Evolutionary conservation across 1,140 invertebrate species (phyloP), one percentile per base, ranked within the genome.

Genomic region (Apolygus lucorum): DNA sequence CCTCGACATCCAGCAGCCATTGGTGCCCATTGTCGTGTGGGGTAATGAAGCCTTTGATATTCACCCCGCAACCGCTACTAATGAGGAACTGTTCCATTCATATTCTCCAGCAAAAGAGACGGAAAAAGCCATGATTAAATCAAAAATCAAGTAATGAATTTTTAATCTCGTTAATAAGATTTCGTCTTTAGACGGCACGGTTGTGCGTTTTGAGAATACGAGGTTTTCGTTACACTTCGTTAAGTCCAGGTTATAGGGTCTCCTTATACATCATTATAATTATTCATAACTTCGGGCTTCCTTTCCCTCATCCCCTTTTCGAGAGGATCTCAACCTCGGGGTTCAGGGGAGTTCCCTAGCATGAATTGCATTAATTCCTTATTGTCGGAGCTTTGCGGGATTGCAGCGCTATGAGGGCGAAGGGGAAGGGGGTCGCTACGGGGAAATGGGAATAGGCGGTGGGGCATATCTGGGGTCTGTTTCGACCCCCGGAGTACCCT

Each of bases 361-460:
- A 59, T 17, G 54, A 59, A 59, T 59, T 59, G 54, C 54, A 59
- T 59, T 59, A 59, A 59, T 59, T 59, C 54, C 54, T 59, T 59
- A 59, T 59, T 59, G 54, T 59, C 8, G 54, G 54, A 59, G 54
- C 54, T 24, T 59, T 42, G 34, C 34, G 34, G 34, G 34, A 42
- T 42, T 42, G 34, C 54, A 59, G 54, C n/a, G n/a, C n/a, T n/a
- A 59, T 13, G 22, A 59, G 4, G 8, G 54, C 22, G 54, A 4
- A 59, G 22, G 11, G 22, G 54, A 21, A 22, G 54, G 22, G 22
- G 22, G 22, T 11, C 2, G 54, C 54, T 59, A 24, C 22, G 22
- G 54, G 54, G 54, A 59, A 59, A 59, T 59, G 2, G 54, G 11
- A n/a, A n/a, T n/a, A n/a, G n/a, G n/a, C n/a, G n/a, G n/a, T n/a